These are phyloP conservation scores for Sinocyclocheilus maitianheensis DNA, from an alignment of 2,113 vertebrate genomes.

Conservation along the genomic window DNA sequence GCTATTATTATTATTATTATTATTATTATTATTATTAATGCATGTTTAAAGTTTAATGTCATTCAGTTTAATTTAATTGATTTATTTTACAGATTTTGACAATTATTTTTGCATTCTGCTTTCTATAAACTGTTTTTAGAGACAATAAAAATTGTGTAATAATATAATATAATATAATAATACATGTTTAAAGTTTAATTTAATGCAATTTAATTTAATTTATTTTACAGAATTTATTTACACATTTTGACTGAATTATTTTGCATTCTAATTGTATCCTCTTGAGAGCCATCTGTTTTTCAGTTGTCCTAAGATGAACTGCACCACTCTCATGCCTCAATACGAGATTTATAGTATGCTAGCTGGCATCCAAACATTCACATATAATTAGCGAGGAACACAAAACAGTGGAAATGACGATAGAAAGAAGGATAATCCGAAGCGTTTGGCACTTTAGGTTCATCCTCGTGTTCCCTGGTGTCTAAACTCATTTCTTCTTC, in stretches of 20 bases:
- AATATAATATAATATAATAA: no score
- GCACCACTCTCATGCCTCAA: background rate
- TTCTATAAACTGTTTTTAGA: no score
- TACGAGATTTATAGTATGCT: background rate
- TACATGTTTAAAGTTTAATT: background rate
- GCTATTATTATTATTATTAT: background rate
- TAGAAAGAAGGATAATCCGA: background rate
- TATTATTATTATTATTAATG: background rate
- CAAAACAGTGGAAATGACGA: background rate
- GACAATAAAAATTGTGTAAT: no score
- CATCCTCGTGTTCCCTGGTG: background rate
- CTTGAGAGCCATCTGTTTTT: background rate
- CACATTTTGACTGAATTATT: background rate
- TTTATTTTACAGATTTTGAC: no score
- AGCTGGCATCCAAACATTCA: background rate
- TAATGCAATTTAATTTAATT: background rate
- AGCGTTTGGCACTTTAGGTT: conserved; percentile 22
- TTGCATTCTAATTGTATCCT: background rate
- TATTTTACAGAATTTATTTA: background rate
- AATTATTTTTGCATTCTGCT: no score
- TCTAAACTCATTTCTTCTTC: conserved; percentile 55
- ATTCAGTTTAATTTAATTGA: no score
- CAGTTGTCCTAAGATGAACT: background rate
- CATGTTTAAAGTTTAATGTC: no score
- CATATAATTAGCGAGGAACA: background rate